phyloP scores from a whole-genome alignment of 2,888 invertebrate species.

The Psylliodes chrysocephalus region DNA sequence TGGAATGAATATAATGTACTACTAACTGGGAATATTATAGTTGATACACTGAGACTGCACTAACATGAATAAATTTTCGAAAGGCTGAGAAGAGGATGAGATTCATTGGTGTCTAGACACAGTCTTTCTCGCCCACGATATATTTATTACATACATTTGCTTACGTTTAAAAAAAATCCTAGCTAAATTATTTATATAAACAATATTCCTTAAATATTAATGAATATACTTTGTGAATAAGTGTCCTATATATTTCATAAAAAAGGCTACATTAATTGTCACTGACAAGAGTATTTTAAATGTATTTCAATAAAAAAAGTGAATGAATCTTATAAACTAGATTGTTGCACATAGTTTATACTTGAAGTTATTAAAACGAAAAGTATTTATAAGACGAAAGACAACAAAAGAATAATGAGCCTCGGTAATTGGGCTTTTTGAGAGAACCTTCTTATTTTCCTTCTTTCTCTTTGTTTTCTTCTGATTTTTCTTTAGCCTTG shows the following conservation, averaged over 20 bases:
- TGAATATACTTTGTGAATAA: constrained; percentile 59
- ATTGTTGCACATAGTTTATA: constrained; percentile 62
- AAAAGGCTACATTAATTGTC: constrained; percentile 59
- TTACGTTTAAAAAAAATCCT: constrained; percentile 63
- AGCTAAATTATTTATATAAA: constrained; percentile 65
- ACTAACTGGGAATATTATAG: constrained; percentile 57
- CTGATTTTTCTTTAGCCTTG: constrained; percentile 69
- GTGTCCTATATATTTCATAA: constrained; percentile 57
- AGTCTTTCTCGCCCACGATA: constrained; percentile 45
- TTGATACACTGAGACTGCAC: constrained; percentile 59
- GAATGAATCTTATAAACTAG: constrained; percentile 60
- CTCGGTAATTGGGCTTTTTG: constrained; percentile 56
- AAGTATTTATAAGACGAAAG: constrained; percentile 44
- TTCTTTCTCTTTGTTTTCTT: constrained; percentile 78
- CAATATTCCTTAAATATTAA: constrained; percentile 62
- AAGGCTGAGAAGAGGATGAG: constrained; percentile 35
- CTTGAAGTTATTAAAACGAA: constrained; percentile 53
- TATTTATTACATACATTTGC: constrained; percentile 61
- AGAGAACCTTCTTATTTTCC: constrained; percentile 60
- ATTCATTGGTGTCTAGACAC: constrained; percentile 21
- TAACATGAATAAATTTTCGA: constrained; percentile 59
- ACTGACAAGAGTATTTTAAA: constrained; percentile 54
- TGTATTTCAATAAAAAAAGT: constrained; percentile 43
- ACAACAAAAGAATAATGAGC: constrained; percentile 45
- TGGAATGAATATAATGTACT: constrained; percentile 63